phyloP scores from a whole-genome alignment of 53 echinoderm and acorn worm species.

The Paelopatides confundens region DNA sequence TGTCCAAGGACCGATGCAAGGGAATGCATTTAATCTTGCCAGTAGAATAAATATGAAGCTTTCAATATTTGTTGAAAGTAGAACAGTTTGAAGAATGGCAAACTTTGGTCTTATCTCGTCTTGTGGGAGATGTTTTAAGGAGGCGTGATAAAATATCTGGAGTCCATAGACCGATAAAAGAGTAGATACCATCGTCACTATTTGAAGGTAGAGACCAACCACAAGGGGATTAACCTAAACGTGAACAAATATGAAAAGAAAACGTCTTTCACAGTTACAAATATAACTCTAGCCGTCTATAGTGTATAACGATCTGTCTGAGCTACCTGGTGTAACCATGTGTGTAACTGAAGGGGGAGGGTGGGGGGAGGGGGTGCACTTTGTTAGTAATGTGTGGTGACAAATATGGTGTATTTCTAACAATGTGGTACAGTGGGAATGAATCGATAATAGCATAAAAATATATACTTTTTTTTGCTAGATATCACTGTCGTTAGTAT shows the following conservation, averaged over 20 bases:
- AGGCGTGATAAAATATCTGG: conserved; percentile 36
- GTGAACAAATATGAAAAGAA: background rate
- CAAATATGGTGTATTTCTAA: no score
- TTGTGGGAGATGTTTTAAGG: background rate
- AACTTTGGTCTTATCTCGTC: conserved; percentile 13
- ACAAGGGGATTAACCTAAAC: conserved; percentile 12
- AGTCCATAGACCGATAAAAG: conserved; percentile 21
- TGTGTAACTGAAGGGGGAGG: no score
- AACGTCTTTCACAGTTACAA: no score
- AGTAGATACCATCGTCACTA: conserved; percentile 28
- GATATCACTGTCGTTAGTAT: no score
- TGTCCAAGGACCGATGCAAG: conserved; percentile 33
- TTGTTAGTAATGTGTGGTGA: no score
- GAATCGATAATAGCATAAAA: no score
- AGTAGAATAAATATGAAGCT: conserved; percentile 16
- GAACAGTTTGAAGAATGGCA: conserved; percentile 27
- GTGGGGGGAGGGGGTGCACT: no score
- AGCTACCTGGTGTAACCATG: no score
- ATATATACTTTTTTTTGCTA: no score
- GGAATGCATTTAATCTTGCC: background rate
- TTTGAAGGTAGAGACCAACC: background rate
- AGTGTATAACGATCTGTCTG: no score
- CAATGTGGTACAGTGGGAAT: no score
- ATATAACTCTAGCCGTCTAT: no score
- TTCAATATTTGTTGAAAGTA: conserved; percentile 19